These are phyloP conservation scores for Argyra leucocephala DNA, from an alignment of 2,888 invertebrate genomes.

Conservation along the genomic window DNA sequence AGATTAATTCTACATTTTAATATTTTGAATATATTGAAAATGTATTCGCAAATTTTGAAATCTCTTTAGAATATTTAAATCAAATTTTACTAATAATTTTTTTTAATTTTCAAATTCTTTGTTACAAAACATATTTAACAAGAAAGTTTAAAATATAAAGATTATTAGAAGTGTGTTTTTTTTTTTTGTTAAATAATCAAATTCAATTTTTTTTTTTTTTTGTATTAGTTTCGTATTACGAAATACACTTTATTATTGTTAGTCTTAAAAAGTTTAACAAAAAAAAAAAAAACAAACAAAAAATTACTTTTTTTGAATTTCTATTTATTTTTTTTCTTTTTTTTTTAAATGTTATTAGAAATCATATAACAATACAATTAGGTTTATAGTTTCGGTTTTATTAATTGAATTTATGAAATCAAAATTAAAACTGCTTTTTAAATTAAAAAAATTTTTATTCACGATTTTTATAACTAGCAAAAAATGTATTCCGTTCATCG, in stretches of 20 bases:
- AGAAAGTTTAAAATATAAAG: neutral
- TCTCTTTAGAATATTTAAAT: no score
- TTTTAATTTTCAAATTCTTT: neutral
- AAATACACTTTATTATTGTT: constrained; percentile 3
- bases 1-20: no score
- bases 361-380: no score
- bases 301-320: no score
- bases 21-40: no score
- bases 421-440: constrained; percentile 11
- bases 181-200: neutral
- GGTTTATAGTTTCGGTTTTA: neutral
- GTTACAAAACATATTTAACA: neutral
- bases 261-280: no score
- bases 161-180: neutral
- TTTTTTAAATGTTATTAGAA: no score
- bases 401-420: constrained; percentile 11
- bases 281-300: no score
- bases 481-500: constrained; percentile 40
- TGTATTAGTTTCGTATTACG: neutral
- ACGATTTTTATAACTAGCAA: constrained; percentile 44
- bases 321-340: no score
- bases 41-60: no score
- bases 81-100: no score
- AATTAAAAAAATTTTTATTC: constrained; percentile 30
- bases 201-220: neutral